Conservation (phyloP, 2,113 vertebrate genomes). For the Pelmatolapia mariae region DNA sequence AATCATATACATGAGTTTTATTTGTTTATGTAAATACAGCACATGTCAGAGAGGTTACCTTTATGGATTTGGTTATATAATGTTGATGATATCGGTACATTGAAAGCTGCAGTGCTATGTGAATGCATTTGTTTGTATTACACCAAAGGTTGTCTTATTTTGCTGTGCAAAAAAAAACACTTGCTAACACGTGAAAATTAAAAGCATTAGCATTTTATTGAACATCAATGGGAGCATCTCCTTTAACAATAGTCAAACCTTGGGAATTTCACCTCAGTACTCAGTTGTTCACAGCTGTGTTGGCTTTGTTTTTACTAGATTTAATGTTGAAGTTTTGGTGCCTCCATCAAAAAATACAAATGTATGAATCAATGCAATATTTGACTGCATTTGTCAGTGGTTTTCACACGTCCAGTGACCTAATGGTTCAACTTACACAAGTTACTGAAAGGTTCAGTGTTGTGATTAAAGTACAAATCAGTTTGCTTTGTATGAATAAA, state of each 20-base stretch:
- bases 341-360: not conserved
- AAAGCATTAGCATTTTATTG: not conserved
- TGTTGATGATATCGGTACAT: not conserved
- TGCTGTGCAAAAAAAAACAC: not conserved
- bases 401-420: not conserved
- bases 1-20: not conserved
- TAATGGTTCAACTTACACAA: not conserved
- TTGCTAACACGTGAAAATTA: not conserved
- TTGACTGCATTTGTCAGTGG: not conserved
- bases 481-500: not conserved
- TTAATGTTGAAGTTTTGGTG: not conserved
- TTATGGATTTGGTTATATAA: not conserved
- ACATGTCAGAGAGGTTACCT: not conserved
- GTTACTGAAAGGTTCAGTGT: not conserved
- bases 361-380: not conserved
- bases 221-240: not conserved
- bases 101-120: not conserved
- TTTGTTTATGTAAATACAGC: not conserved
- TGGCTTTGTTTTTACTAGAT: not conserved
- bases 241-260: not conserved
- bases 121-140: not conserved
- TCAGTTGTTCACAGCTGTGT: not conserved
- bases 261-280: not conserved
- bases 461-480: not conserved
- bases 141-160: not conserved